phyloP scores from a whole-genome alignment of 1,140 invertebrate species.

The Sitophilus oryzae region DNA sequence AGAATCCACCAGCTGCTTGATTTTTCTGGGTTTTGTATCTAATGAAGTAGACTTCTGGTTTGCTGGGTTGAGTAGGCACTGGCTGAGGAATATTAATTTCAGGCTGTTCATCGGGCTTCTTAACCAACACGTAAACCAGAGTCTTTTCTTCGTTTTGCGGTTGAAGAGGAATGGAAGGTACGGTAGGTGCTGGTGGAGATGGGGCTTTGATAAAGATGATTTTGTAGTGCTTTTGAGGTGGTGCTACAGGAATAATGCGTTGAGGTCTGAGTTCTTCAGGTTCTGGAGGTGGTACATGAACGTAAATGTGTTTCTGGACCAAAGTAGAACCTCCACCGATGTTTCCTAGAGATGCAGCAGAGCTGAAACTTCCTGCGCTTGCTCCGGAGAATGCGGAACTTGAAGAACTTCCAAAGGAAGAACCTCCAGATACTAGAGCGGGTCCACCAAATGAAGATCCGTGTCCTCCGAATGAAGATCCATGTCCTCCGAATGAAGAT shows the following conservation, averaged over 20 bases:
- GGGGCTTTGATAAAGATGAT: constrained; percentile 88
- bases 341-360: constrained; percentile 37
- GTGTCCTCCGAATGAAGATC: background rate
- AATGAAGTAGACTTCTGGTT: constrained; percentile 86
- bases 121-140: constrained; percentile 81
- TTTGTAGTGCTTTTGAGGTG: constrained; percentile 78
- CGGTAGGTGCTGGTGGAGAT: constrained; percentile 65
- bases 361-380: constrained; percentile 42
- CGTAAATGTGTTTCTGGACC: constrained; percentile 76
- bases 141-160: constrained; percentile 81
- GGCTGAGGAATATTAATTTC: constrained; percentile 68
- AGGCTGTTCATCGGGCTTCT: constrained; percentile 74
- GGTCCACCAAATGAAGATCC: constrained; percentile 2
- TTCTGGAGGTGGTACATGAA: constrained; percentile 64
- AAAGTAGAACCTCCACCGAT: constrained; percentile 27
- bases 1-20: constrained; percentile 50
- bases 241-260: constrained; percentile 48
- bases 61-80: constrained; percentile 71
- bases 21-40: constrained; percentile 76
- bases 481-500: constrained; percentile 6
- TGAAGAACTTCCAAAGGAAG: constrained; percentile 2
- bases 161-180: constrained; percentile 54
- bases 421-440: background rate
- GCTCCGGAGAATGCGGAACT: constrained; percentile 16
- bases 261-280: constrained; percentile 58